Base-by-base conservation (phyloP, 2,888 invertebrate species). In the Drosophila demipolita region DNA sequence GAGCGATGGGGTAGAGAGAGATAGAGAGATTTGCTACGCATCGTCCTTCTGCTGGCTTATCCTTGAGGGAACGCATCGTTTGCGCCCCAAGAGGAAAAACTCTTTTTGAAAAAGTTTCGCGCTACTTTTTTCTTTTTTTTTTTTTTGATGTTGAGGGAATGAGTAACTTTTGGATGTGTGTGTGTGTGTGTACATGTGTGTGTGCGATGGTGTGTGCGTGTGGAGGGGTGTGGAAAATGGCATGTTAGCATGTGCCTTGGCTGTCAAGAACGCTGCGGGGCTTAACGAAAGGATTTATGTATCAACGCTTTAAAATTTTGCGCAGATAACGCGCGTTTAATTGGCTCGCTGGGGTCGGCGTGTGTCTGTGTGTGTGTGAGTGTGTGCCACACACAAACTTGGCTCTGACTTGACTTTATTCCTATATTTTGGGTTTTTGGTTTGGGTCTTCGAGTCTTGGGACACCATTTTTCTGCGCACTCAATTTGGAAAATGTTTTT, bases 301-400 rank as follows among this genome's bases (percentile, higher is more conserved):
- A 91, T 91, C 91, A 91, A 91, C 91, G 91, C 91, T 91, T 91
- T 91, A 91, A 91, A 91, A 87, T 91, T 90, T 89, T 84, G 82
- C 69, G 72, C 85, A 91, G 91, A 91, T 91, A 91, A 91, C 91
- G 91, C 83, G 85, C 89, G 83, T 91, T 91, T 91, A 91, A 91
- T 91, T 91, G 89, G 90, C 83, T 76, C 57, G 29, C 63, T 45
- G 74, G 67, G 83, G 73, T 32, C 12, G 26, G 11, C 5, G 17
- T 32, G 17, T 50, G 17, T 9, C 50, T 29, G 5, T 11, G 1
- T 26, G 11, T 17, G 6, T 12, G 7, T 36, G 6, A n/a, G 4
- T 36, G 1, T 35, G 17, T 23, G 72, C 74, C 62, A 60, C 40
- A 61, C 72, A 60, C 73, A 61, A 81, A 20, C 70, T 85, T 74